These are phyloP conservation scores for Merluccius polli DNA, from an alignment of 2,797 vertebrate species.

Conservation along the genomic window DNA sequence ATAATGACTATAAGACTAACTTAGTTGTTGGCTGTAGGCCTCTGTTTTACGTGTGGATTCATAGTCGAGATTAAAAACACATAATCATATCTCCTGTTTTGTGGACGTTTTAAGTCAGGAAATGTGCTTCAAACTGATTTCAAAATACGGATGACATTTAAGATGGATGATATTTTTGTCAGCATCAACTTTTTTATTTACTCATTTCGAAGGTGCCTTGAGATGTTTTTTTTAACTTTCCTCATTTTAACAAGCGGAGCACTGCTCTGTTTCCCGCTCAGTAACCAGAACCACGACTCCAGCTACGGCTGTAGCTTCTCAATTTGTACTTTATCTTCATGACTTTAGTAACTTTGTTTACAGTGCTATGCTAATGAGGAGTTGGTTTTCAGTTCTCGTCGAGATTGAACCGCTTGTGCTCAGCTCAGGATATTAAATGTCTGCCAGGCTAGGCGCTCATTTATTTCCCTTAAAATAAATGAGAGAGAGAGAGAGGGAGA, in stretches of 20 bases:
- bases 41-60: background rate
- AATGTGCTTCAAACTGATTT: background rate
- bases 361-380: background rate
- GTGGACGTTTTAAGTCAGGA: background rate
- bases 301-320: background rate
- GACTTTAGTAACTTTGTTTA: constrained; percentile 2
- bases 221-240: background rate
- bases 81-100: background rate
- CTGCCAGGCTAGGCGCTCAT: background rate
- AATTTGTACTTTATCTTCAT: background rate
- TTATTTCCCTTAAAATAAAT: background rate
- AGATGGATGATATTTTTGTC: background rate
- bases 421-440: background rate
- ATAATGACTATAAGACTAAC: background rate
- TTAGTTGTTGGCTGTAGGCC: background rate
- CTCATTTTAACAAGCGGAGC: background rate
- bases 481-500: background rate
- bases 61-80: background rate
- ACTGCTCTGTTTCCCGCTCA: background rate
- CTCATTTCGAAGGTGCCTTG: background rate
- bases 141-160: background rate
- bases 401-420: background rate
- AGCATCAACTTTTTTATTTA: background rate
- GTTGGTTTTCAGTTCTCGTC: background rate
- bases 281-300: background rate